A percentile compares a stretch with the other conserved stretches of the same genome.
phyloP scores from a whole-genome alignment of 92 coral and sea anemone species.

The Anthopleura xanthogrammica region DNA sequence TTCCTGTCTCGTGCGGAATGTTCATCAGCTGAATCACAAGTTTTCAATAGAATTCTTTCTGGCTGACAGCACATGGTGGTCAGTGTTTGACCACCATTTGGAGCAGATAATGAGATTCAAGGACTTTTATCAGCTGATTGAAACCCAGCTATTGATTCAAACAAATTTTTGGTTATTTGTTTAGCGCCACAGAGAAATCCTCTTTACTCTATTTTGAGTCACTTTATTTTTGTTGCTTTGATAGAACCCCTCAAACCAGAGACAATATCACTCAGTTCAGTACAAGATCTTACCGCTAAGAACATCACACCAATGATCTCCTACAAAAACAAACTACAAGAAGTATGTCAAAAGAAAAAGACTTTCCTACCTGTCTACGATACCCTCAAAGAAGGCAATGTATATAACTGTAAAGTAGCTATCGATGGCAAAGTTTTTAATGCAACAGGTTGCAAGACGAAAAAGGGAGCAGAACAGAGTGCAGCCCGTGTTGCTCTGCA shows the following conservation, averaged over 20 bases:
- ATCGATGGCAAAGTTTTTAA: constrained; percentile 63
- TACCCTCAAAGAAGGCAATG: constrained; percentile 48
- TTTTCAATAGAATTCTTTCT: no score
- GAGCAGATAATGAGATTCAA: no score
- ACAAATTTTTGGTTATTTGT: no score
- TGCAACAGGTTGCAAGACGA: constrained; percentile 80
- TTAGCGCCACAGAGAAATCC: no score
- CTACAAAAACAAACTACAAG: constrained; percentile 89
- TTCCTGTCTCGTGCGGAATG: no score
- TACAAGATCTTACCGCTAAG: constrained; percentile 24
- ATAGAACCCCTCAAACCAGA: background rate
- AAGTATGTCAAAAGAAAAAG: constrained; percentile 81
- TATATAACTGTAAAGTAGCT: constrained; percentile 59
- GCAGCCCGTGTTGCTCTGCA: constrained; percentile 87
- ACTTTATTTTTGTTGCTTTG: background rate
- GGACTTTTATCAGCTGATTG: no score
- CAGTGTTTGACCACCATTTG: no score
- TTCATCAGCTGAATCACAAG: no score
- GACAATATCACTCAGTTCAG: constrained; percentile 21
- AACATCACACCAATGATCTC: constrained; percentile 42
- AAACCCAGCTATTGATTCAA: no score
- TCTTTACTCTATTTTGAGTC: no score
- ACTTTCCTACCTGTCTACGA: constrained; percentile 67
- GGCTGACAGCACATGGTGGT: no score
- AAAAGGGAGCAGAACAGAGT: constrained; percentile 93